Evolutionary conservation across 2,797 vertebrate species (phyloP), one percentile per base, ranked within the genome.

Genomic region (Denticeps clupeoides): DNA sequence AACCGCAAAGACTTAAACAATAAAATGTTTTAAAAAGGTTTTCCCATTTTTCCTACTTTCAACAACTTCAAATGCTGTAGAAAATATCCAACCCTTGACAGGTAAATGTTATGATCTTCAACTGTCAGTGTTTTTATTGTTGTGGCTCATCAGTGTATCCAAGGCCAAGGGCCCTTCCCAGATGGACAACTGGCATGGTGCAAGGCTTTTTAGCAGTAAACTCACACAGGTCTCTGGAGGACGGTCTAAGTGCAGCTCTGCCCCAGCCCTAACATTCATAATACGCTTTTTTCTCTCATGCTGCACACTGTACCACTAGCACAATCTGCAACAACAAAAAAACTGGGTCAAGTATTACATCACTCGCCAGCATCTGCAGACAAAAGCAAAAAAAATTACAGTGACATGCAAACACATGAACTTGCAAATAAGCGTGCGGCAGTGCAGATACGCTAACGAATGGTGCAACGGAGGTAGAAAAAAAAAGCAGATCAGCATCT

Each of bases 341-440:
- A 63, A 42, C 49, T 63, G 60, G 64, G 64, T 57, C 64, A 58
- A 52, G 45, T 53, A 56, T 67, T 67, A 67, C 58, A 67, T 63
- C 60, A 63, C 42, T 25, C 29, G 3, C 45, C 42, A 45, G 54
- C 45, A 55, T 55, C 41, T 60, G 60, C 51, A 60, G 57, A 63
- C 59, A 52, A 60, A 60, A 51, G 54, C 54, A 58, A 42, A 56
- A 59, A 51, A 45, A 33, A 22, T 50, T 12, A 18, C 32, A 35
- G 15, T 7, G 12, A 18, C 32, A 35, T 32, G 35, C 32, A 9
- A 7, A 18, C 32, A 35, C 32, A 5, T 32, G 29, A 29, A 13
- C 29, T 1, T 7, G 32, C 12, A n/a, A n/a, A n/a, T n/a, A n/a
- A n/a, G n/a, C n/a, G n/a, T n/a, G 4, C 13, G 32, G 31, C 31